Base-by-base conservation (phyloP, 1,140 invertebrate genomes). In the Nilaparvata lugens region DNA sequence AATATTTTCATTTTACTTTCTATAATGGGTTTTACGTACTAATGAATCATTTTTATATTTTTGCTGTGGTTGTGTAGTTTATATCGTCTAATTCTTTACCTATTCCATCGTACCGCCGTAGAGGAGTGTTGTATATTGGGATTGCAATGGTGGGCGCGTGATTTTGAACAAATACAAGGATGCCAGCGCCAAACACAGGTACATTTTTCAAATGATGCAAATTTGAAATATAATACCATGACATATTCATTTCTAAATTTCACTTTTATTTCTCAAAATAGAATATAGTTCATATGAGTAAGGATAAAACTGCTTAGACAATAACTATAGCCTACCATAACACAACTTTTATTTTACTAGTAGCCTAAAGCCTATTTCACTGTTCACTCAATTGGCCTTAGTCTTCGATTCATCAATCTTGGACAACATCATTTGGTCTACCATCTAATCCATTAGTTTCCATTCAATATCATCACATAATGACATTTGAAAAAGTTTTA, bases 121-220 rank as follows among this genome's bases (percentile, higher is more conserved):
- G 38, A 57, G 59, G 23, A 35, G 13, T 35, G 31, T 35, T 60
- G 74, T 70, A 76, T 75, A 76, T 71, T 81, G 79, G 80, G 79
- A 78, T 74, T 76, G 78, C 76, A 82, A 82, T 82, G 80, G 80
- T 81, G 79, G 81, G 81, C 81, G 81, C 81, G 81, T 81, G 79
- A 82, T 82, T 83, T 83, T 82, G 78, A 83, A 83, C 79, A 77
- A 77, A 76, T 75, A 75, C 71, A 73, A 35, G 70, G 74, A 74
- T 76, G 77, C 75, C 73, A 70, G 71, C 70, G 61, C 67, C 72
- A 66, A 71, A 67, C 62, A 58, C 67, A 73, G 69, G 73, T 75
- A 71, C 16, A 6, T 23, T 24, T 56, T 56, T 28, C 3, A 56
- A 28, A 19, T 56, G 31, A n/a, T 24, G 11, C 13, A 35, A n/a